Base-by-base conservation (phyloP, 2,888 invertebrate species). In the Empis livida region DNA sequence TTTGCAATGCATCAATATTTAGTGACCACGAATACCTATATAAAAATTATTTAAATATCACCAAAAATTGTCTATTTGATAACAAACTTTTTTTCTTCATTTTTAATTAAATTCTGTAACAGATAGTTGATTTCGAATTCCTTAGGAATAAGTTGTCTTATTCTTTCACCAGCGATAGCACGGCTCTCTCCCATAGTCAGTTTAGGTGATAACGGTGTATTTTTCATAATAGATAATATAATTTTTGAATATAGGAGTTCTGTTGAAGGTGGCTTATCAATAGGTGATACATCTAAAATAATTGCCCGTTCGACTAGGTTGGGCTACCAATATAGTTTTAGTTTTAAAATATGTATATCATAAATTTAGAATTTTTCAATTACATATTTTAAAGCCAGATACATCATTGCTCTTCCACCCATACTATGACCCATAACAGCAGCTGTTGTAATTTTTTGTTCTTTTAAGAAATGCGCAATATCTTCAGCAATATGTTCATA, bases 351-450 rank as follows among this genome's bases (percentile, higher is more conserved):
- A 42, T 42, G 17, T 39, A 20, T 20, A n/a, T n/a, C 3, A 20
- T 20, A 20, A 20, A 20, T 16, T 30, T 37, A 55, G 68, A 57
- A 68, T 27, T 6, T 27, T 27, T 8, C 9, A 9, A n/a, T 27
- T 27, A 83, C 83, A 69, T 80, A 74, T 63, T 76, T 75, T 43
- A 94, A 71, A 38, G 93, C 85, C 46, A 88, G 72, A 46, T 79
- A 77, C 93, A 95, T 94, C 58, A 84, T 83, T 8, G 88, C 78
- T 51, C 91, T 79, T 13, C 95, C 96, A 16, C 95, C 95, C 92
- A 96, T 92, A 56, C 93, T 93, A 66, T 96, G 95, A 0, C 95
- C 95, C 58, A 96, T 66, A 16, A 91, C 60, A 5, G 80, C 72
- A 2, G 80, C 78, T 63, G 79, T 80, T 0, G 74, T 62, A 42